Percentiles rank a stretch among this genome's conserved stretches.
Conservation (phyloP, 2,113 vertebrate genomes). For the Morone chrysops region DNA sequence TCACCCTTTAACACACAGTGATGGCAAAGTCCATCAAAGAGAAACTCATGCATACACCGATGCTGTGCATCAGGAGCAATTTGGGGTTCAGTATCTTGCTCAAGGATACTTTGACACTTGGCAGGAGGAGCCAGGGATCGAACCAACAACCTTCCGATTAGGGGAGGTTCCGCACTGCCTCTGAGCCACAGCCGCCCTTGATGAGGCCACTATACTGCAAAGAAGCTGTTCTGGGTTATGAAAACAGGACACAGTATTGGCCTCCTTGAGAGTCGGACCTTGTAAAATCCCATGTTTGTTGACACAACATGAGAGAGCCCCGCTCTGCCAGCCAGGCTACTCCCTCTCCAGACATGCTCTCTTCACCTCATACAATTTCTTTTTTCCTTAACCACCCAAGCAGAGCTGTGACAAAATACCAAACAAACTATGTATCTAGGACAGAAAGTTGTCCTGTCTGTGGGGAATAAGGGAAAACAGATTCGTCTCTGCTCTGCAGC, state of each 20-base stretch:
- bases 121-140: too few relatives aligned
- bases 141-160: too few relatives aligned
- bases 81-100: too few relatives aligned
- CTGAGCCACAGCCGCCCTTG: too few relatives aligned
- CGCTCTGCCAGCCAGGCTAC: conserved; percentile 2
- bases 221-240: conserved; percentile 10
- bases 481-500: conserved; percentile 48
- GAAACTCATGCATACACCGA: too few relatives aligned
- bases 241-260: conserved; percentile 3
- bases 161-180: too few relatives aligned
- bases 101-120: too few relatives aligned
- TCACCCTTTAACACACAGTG: too few relatives aligned
- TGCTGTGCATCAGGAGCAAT: too few relatives aligned
- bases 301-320: conserved; percentile 32
- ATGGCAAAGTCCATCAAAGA: too few relatives aligned
- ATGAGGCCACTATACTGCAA: background rate
- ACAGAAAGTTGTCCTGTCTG: conserved; percentile 47
- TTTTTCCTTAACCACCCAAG: conserved; percentile 22
- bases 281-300: conserved; percentile 59
- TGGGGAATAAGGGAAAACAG: conserved; percentile 65
- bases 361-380: conserved; percentile 14
- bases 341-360: background rate
- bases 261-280: background rate
- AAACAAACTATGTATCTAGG: conserved; percentile 57
- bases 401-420: conserved; percentile 27